Percentiles rank a stretch among this genome's conserved stretches.
These are phyloP conservation scores for Eurypyga helias DNA, from an alignment of 2,113 vertebrate genomes.

Conservation along the genomic window DNA sequence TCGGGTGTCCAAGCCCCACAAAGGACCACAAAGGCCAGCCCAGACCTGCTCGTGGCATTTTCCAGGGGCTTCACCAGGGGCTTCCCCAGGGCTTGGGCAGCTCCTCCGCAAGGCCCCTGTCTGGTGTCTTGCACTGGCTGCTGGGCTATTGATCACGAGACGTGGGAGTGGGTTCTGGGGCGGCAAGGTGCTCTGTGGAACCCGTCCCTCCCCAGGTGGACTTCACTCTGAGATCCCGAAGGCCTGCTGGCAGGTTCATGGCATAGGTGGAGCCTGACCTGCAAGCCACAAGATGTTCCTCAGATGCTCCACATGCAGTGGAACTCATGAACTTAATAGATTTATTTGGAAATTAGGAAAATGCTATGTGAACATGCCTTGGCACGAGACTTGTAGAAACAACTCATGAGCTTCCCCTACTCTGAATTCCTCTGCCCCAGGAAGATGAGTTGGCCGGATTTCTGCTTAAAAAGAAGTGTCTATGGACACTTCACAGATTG, in stretches of 20 bases:
- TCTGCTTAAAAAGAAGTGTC: neutral
- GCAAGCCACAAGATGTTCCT: neutral
- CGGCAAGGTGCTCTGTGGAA: neutral
- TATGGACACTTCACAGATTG: neutral
- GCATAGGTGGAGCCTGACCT: neutral
- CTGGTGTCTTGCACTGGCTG: neutral
- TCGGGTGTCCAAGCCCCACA: neutral
- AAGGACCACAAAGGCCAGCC: neutral
- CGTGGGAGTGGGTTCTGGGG: rapidly evolving
- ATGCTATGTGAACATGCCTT: neutral
- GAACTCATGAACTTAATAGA: neutral
- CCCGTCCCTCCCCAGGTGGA: neutral
- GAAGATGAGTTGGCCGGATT: neutral
- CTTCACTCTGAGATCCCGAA: neutral
- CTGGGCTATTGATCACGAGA: neutral
- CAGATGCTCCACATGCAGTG: neutral
- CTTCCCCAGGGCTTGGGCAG: neutral
- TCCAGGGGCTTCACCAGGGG: neutral
- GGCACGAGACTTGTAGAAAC: neutral
- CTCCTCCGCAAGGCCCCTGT: neutral
- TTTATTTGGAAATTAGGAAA: neutral
- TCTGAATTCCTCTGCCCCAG: neutral
- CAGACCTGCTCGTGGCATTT: neutral
- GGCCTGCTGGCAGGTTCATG: neutral
- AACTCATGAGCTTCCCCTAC: neutral